phyloP scores from a whole-genome alignment of 2,797 vertebrate species.

The Gambusia yucatana region DNA sequence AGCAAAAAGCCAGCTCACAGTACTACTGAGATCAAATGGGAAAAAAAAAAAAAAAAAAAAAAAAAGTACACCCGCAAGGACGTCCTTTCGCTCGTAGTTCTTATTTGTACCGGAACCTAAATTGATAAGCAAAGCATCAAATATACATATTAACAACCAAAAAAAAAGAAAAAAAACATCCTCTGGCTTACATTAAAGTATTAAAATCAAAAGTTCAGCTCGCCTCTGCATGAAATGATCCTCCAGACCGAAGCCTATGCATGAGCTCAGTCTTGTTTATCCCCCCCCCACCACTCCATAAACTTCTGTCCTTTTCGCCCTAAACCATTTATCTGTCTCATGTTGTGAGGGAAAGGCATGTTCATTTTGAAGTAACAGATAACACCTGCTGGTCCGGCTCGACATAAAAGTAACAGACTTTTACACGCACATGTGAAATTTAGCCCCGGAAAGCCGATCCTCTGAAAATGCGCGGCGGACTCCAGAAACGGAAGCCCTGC shows the following conservation, averaged over 20 bases:
- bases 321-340: constrained; percentile 41
- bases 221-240: constrained; percentile 35
- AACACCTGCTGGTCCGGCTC: constrained; percentile 60
- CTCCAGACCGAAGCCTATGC: constrained; percentile 16
- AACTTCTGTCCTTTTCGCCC: constrained; percentile 20
- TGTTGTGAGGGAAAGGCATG: constrained; percentile 47
- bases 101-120: constrained; percentile 29
- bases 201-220: constrained; percentile 26
- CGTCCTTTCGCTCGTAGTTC: constrained; percentile 29
- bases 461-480: constrained; percentile 52
- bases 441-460: constrained; percentile 58
- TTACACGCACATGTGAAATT: constrained; percentile 64
- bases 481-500: constrained; percentile 58
- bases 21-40: constrained; percentile 41
- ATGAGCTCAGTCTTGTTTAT: constrained; percentile 11
- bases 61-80: constrained; percentile 30
- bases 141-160: constrained; percentile 18
- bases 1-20: constrained; percentile 46
- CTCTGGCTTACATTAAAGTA: constrained; percentile 29
- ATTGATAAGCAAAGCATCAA: constrained; percentile 3
- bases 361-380: constrained; percentile 60
- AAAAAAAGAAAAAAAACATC: constrained; percentile 1
- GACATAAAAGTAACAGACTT: constrained; percentile 53
- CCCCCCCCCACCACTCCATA: neutral
- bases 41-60: constrained; percentile 37